Conservation (phyloP, 2,888 invertebrate genomes). For the Plagodis dolabraria region DNA sequence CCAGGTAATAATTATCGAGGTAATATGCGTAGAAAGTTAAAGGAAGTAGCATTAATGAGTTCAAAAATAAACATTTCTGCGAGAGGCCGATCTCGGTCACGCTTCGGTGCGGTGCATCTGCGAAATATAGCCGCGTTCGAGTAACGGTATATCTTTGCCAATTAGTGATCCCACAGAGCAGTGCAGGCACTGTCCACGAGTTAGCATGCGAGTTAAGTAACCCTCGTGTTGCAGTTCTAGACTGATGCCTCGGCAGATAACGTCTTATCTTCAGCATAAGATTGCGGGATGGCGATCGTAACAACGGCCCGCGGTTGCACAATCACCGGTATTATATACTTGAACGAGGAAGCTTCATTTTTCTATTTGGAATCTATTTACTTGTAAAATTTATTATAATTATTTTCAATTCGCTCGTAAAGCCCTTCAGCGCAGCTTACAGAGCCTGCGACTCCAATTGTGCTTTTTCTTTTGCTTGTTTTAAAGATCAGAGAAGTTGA, state of each 20-base stretch:
- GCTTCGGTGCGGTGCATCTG: conserved; percentile 41
- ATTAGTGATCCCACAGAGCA: conserved; percentile 46
- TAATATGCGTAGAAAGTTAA: conserved; percentile 46
- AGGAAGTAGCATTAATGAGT: conserved; percentile 44
- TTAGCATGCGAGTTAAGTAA: conserved; percentile 36
- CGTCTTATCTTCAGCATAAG: conserved; percentile 28
- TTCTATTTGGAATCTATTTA: conserved; percentile 16
- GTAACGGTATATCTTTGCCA: conserved; percentile 54
- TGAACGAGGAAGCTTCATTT: conserved; percentile 19
- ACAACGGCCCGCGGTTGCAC: conserved; percentile 20
- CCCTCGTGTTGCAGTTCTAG: conserved; percentile 32
- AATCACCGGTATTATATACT: conserved; percentile 16
- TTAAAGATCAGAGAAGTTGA: too few relatives aligned
- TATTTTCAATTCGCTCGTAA: neutral
- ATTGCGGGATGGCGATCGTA: conserved; percentile 30
- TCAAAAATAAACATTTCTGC: conserved; percentile 51
- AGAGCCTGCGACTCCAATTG: neutral
- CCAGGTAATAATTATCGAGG: conserved; percentile 27
- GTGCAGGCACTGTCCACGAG: conserved; percentile 13
- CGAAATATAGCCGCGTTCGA: conserved; percentile 36
- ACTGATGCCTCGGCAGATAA: conserved; percentile 33
- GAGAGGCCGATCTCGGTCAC: conserved; percentile 47
- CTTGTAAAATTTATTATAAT: neutral
- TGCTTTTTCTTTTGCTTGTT: too few relatives aligned
- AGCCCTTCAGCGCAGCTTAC: neutral